Base-by-base conservation (phyloP, 2,888 invertebrate genomes). In the Amitus sp. region DNA sequence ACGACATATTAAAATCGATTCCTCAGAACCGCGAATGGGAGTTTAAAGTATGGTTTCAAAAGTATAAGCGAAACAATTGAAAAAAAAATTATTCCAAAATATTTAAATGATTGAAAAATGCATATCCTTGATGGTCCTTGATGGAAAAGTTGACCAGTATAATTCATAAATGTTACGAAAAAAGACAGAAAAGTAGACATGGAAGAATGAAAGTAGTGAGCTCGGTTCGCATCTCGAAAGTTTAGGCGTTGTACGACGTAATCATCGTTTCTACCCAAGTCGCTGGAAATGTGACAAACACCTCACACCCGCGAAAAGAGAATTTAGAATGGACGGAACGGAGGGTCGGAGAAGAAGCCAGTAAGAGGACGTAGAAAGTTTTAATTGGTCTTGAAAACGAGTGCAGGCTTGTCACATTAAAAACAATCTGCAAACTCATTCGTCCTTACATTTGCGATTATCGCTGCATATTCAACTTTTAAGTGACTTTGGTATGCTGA, bases 371-470 rank as follows among this genome's bases (percentile, higher is more conserved):
- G 56, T 62, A 54, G 58, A 73, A 75, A 76, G 72, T 77, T 76
- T 76, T 77, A 77, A 77, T 76, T 76, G 73, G 74, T 75, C 74
- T 75, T 75, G 73, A 76, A 73, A 75, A 76, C 68, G 73, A 71
- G 73, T 70, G 65, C 57, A 27, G 67, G 67, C 69, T 71, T 70
- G 71, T 73, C 73, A 72, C 74, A 73, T 76, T 76, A 75, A 75
- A 76, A 76, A 75, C 74, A 74, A 75, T 76, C 74, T 67, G 49
- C 68, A 64, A 59, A 65, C 65, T 64, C 58, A 56, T 66, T 67
- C 54, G 58, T 62, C 46, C 18, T n/a, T 28, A 23, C 47, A 33
- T 45, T 42, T 52, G 48, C 28, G 46, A 19, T 42, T 48, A 33
- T 34, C 33, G 12, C 12, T 34, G 48, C 37, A 15, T 30, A 46